Conservation (phyloP, 2,797 vertebrate genomes). For the Telmatherina bonti region DNA sequence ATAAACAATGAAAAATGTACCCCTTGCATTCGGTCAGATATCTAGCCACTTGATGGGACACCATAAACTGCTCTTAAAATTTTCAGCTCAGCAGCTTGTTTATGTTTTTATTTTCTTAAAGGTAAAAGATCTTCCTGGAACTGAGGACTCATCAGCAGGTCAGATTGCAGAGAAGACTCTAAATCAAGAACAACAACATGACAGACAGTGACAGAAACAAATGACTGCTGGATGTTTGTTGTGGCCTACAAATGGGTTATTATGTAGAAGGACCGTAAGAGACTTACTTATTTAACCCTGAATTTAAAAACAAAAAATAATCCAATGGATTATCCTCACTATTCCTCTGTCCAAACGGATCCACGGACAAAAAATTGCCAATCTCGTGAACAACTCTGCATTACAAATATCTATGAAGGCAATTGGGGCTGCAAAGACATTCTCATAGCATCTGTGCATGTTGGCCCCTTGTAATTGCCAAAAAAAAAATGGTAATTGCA, state of each 20-base stretch:
- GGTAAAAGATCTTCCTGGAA: slow-evolving; percentile 94
- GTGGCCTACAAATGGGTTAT: background rate
- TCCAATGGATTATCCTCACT: slow-evolving; percentile 16
- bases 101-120: slow-evolving; percentile 53
- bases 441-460: slow-evolving; percentile 5
- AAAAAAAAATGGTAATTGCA: background rate
- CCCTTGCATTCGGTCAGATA: background rate
- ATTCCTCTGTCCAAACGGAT: slow-evolving; percentile 21
- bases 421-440: slow-evolving; percentile 21
- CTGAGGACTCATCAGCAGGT: slow-evolving; percentile 68
- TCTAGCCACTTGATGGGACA: background rate
- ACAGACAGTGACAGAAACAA: background rate
- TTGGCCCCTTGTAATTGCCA: slow-evolving; percentile 25
- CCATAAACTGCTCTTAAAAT: background rate
- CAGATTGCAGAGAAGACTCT: slow-evolving; percentile 10
- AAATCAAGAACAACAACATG: slow-evolving; percentile 13
- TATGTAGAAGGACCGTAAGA: slow-evolving; percentile 29
- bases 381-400: background rate
- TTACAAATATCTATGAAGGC: slow-evolving; percentile 10
- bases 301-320: slow-evolving; percentile 2
- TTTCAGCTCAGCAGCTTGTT: background rate
- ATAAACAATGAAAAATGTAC: background rate
- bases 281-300: slow-evolving; percentile 15
- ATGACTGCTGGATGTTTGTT: slow-evolving; percentile 18
- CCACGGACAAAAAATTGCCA: slow-evolving; percentile 21